These are phyloP conservation scores for Centruroides sculpturatus DNA, from an alignment of 1,140 invertebrate genomes.

Conservation along the genomic window DNA sequence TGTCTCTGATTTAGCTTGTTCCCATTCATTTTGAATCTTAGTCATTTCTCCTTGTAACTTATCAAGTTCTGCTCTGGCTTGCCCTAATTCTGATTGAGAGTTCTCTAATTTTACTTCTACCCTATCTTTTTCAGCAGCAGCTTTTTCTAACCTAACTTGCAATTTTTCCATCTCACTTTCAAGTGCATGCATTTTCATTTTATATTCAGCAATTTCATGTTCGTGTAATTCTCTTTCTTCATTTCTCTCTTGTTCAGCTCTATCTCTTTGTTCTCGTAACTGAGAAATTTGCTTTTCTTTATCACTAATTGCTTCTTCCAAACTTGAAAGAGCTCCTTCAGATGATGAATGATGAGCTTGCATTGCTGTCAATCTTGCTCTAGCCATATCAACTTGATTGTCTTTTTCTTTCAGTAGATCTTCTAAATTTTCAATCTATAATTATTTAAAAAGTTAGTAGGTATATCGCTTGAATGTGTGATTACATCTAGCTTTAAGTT, in stretches of 20 bases:
- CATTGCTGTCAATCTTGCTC: constrained; percentile 68
- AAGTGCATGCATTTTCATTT: constrained; percentile 76
- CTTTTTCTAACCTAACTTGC: constrained; percentile 66
- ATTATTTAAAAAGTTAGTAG: constrained; percentile 18
- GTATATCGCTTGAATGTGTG: too few species aligned
- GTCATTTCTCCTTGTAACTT: constrained; percentile 60
- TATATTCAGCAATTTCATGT: constrained; percentile 84
- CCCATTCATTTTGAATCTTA: constrained; percentile 20
- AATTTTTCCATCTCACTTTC: constrained; percentile 84
- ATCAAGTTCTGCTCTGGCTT: constrained; percentile 82
- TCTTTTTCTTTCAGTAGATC: constrained; percentile 95
- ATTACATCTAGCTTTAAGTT: too few species aligned
- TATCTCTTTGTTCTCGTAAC: constrained; percentile 76
- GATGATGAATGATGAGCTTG: constrained; percentile 83
- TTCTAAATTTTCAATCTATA: constrained; percentile 96
- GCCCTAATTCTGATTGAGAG: constrained; percentile 81
- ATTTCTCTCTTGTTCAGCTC: constrained; percentile 86
- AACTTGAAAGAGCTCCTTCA: constrained; percentile 73
- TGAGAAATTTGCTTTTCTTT: constrained; percentile 94
- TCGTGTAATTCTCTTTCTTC: constrained; percentile 90
- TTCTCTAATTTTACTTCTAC: constrained; percentile 79
- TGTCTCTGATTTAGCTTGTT: constrained; percentile 25
- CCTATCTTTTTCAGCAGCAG: constrained; percentile 73
- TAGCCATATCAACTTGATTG: constrained; percentile 88
- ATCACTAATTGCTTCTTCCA: constrained; percentile 90